Conservation (phyloP, 1,140 invertebrate genomes). For the Temnothorax longispinosus region DNA sequence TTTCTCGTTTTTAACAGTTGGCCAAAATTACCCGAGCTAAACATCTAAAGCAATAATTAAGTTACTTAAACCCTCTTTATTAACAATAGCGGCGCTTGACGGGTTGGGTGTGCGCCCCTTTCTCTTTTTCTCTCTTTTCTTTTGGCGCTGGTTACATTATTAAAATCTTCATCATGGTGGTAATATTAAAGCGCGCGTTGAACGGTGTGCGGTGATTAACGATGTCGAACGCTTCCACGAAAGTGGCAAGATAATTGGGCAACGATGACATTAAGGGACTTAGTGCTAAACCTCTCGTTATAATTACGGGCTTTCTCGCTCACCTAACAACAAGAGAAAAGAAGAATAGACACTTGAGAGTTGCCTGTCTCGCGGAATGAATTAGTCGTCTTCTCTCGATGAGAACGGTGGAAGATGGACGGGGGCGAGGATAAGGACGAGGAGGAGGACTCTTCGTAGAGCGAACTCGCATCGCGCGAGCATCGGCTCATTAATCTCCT, state of each 20-base stretch:
- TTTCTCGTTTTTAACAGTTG: neutral
- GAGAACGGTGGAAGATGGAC: conserved; percentile 66
- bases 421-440: conserved; percentile 46
- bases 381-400: conserved; percentile 73
- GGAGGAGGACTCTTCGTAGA: conserved; percentile 71
- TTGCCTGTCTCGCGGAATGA: conserved; percentile 72
- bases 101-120: neutral
- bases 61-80: conserved; percentile 30
- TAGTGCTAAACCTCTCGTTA: conserved; percentile 72
- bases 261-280: conserved; percentile 71
- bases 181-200: conserved; percentile 39
- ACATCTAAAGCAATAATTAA: conserved; percentile 42
- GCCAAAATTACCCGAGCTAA: neutral
- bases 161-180: conserved; percentile 54
- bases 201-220: conserved; percentile 38
- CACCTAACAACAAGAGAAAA: conserved; percentile 72
- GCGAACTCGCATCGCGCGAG: conserved; percentile 75
- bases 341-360: conserved; percentile 73
- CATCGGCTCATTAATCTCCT: conserved; percentile 83
- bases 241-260: conserved; percentile 65
- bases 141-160: conserved; percentile 30
- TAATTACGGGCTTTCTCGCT: conserved; percentile 73
- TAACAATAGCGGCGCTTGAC: conserved; percentile 39
- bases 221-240: conserved; percentile 59
- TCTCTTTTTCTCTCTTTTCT: neutral